phyloP scores from a whole-genome alignment of 2,113 vertebrate genomes.

The Sinocyclocheilus anshuiensis region DNA sequence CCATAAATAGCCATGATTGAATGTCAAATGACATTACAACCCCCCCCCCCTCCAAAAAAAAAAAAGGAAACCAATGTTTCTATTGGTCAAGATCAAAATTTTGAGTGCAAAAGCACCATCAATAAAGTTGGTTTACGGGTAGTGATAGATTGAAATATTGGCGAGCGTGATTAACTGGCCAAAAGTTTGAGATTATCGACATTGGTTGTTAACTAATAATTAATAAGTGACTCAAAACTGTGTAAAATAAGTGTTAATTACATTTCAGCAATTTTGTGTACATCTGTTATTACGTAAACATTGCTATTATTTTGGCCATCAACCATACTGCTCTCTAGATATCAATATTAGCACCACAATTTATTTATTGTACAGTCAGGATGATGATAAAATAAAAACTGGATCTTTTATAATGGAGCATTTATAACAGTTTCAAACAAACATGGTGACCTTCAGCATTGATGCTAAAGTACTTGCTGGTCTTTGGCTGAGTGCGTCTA shows the following conservation, averaged over 20 bases:
- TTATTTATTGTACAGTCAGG: neutral
- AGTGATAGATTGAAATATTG: neutral
- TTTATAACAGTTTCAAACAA: neutral
- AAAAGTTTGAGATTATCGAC: neutral
- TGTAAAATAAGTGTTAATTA: too few species aligned
- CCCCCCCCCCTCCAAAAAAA: too few species aligned
- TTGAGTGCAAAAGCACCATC: too few species aligned
- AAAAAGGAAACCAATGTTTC: neutral
- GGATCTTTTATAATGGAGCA: neutral
- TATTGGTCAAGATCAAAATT: too few species aligned
- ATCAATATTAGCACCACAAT: neutral
- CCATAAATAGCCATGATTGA: neutral
- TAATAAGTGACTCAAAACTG: neutral
- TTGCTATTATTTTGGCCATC: neutral
- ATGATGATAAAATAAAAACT: neutral
- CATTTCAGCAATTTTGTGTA: too few species aligned
- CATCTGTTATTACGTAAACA: too few species aligned
- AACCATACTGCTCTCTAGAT: neutral
- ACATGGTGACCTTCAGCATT: neutral
- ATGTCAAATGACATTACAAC: neutral
- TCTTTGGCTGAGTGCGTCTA: neutral
- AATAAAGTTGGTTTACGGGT: too few species aligned
- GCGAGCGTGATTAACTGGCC: neutral
- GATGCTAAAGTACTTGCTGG: neutral
- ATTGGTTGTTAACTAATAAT: neutral